phyloP scores from a whole-genome alignment of 2,888 invertebrate genomes.

The Boloria euphrosyne region DNA sequence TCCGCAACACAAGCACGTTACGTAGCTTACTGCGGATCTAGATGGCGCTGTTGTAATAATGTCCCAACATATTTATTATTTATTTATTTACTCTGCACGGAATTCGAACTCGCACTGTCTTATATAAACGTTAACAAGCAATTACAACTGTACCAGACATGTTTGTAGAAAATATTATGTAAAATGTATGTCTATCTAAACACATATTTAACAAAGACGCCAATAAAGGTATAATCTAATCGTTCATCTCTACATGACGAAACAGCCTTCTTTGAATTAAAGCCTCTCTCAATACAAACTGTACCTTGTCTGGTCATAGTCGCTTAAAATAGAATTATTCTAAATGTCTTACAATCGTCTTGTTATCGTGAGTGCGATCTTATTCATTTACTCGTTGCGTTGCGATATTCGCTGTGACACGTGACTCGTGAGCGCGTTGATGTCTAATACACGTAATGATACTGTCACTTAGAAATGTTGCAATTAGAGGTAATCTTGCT shows the following conservation, averaged over 20 bases:
- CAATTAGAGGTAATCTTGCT: conserved; percentile 5
- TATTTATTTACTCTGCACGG: too few relatives aligned
- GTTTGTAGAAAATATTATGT: not conserved
- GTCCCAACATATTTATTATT: too few relatives aligned
- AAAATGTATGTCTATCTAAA: too few relatives aligned
- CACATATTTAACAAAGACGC: not conserved
- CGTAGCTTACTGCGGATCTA: too few relatives aligned
- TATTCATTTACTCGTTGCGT: conserved; percentile 15
- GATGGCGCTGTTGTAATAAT: too few relatives aligned
- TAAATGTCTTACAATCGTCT: conserved; percentile 21
- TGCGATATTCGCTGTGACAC: conserved; percentile 20
- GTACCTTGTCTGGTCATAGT: conserved; percentile 6
- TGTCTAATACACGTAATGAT: conserved; percentile 27
- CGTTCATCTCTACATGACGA: conserved; percentile 14
- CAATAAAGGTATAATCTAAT: conserved; percentile 4
- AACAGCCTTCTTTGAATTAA: conserved; percentile 15
- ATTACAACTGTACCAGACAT: too few relatives aligned
- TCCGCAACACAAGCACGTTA: too few relatives aligned
- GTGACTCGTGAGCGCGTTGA: conserved; percentile 33
- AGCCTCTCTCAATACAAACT: conserved; percentile 16
- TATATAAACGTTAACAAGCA: too few relatives aligned
- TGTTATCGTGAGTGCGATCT: conserved; percentile 24
- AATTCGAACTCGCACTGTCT: too few relatives aligned
- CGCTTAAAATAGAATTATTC: conserved; percentile 27
- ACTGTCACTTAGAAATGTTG: conserved; percentile 16